Evolutionary conservation across 2,113 vertebrate genomes (phyloP), one percentile per base, ranked within the genome.

Genomic region (Microcebus tavaratra): DNA sequence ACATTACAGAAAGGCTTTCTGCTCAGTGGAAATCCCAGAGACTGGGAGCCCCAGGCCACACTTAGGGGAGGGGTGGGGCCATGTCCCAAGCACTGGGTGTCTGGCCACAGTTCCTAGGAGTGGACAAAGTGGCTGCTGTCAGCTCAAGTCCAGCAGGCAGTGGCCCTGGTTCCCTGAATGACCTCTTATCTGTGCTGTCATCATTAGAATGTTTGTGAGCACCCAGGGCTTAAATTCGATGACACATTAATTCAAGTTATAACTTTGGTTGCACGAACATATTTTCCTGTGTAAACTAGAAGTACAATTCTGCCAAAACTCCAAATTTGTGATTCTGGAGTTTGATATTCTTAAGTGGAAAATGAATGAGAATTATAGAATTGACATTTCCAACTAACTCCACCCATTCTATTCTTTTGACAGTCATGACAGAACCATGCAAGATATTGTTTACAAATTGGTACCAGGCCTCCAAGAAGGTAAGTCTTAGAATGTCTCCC

Each of bases 381-480:
- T 1, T 29, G 36, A 13, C 23, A 0, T n/a, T 34, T 50, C 31
- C 13, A 7, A 39, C 45, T 95, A 34, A 93, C 29, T 79, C 4
- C 3, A 0, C 45, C 50, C 61, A 2, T 61, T 88, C 93, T 94
- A 45, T 89, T 97, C 83, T 84, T 31, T 83, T 83, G 96, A 36
- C 96, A 99, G 99, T 98, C 99, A 99, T 99, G 99, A 99, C 98
- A 99, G 99, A 99, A 99, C 99, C 98, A 99, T 99, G 99, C 99
- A 99, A 98, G 99, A 99, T 98, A 99, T 99, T 97, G 99, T 99
- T 98, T 99, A 99, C 99, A 99, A 99, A 96, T 98, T 99, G 99
- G 99, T 99, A 65, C 99, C 99, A 90, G 99, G 99, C 97, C 99
- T 99, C 93, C 99, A 99, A 97, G 99, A 99, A 99, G 99, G 99